Percentiles rank a stretch among this genome's conserved stretches.
Conservation (phyloP, 2,113 vertebrate species). For the Takifugu flavidus region DNA sequence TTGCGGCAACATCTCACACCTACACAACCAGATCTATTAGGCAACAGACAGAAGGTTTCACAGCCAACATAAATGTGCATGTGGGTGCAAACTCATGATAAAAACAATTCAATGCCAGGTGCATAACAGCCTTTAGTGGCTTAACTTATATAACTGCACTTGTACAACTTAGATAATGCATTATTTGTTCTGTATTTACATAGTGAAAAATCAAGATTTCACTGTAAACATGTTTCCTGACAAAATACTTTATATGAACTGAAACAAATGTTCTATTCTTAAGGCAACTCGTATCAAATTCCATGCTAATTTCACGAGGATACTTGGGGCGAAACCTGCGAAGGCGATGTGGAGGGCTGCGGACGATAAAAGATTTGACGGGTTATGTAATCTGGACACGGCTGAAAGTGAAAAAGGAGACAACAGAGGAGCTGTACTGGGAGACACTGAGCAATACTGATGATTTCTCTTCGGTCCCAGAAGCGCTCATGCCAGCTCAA, state of each 20-base stretch:
- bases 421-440: slow-evolving; percentile 16
- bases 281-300: neutral
- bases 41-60: too few relatives aligned
- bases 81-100: too few relatives aligned
- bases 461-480: slow-evolving; percentile 3
- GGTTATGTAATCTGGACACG: slow-evolving; percentile 53
- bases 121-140: too few relatives aligned
- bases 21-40: neutral
- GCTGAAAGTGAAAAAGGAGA: slow-evolving; percentile 38
- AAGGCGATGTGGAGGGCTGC: slow-evolving; percentile 21
- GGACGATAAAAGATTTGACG: slow-evolving; percentile 52
- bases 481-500: neutral
- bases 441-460: slow-evolving; percentile 18
- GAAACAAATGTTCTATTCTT: neutral
- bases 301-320: neutral
- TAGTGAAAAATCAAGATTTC: too few relatives aligned
- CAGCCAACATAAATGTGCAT: too few relatives aligned
- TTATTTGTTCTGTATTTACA: too few relatives aligned
- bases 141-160: too few relatives aligned
- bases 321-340: slow-evolving; percentile 9
- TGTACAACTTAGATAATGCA: too few relatives aligned
- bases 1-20: slow-evolving; percentile 22
- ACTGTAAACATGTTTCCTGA: too few relatives aligned
- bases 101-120: too few relatives aligned
- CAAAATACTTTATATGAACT: neutral